Evolutionary conservation across 2,113 vertebrate genomes (phyloP), one percentile per base, ranked within the genome.

Genomic region (Ciconia boyciana): DNA sequence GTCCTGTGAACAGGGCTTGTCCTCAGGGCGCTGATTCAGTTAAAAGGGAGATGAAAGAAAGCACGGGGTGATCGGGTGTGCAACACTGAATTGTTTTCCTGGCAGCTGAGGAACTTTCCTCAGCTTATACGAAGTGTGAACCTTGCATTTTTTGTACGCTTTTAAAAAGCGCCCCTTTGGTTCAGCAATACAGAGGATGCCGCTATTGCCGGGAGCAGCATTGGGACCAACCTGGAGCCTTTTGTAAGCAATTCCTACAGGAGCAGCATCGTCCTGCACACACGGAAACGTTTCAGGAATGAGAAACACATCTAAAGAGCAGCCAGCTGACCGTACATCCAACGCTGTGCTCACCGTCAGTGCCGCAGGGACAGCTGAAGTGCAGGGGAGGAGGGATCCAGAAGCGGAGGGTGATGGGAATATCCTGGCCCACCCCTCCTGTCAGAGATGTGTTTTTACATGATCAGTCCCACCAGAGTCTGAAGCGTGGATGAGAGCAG

Each of bases 41-140:
- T 34, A 58, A 62, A 74, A 69, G 54, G 57, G 43, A 84, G 71
- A 55, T 61, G 82, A 69, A 90, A 77, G 39, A 19, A 43, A 31
- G n/a, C 20, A 3, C 1, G 3, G 15, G 7, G 43, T 20, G 28
- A 83, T 20, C 0, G 3, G 39, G 39, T 8, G 3, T 16, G 29
- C 51, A 62, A 48, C 58, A 44, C 0, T 5, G 29, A 80, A 28
- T 36, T 34, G 7, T 10, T 55, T 31, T 72, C 62, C 58, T 70
- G 80, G 83, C 86, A 94, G 64, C 61, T 74, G 55, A 62, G 29
- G 61, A 84, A 46, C 55, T 15, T 49, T 1, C 46, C 12, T 25
- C 57, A 51, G 43, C 43, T 75, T 57, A 28, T 28, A 80, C 2
- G 0, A 48, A 52, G 28, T 3, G 46, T 4, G 44, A 89, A 7